Base-by-base conservation (phyloP, 2,888 invertebrate species). In the Amphipyra tragopoginis region DNA sequence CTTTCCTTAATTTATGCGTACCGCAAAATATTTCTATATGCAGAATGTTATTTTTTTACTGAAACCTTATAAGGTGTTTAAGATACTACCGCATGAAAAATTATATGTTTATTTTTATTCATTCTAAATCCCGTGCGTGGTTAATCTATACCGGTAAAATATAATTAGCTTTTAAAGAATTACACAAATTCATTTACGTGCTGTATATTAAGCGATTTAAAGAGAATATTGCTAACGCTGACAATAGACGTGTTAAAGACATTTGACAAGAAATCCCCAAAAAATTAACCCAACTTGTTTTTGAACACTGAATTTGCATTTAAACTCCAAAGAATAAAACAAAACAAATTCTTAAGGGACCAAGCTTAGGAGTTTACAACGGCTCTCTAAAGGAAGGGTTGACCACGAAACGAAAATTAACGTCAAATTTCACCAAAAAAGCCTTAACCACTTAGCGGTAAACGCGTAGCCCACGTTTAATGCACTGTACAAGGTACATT, bases 401-500 rank as follows among this genome's bases (percentile, higher is more conserved):
- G 65, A 53, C 73, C 63, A 47, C 43, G 44, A 72, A 63, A 52
- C 52, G 8, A 56, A 72, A 65, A 72, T 78, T 61, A 69, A 79
- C 55, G 65, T 66, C 44, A 71, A 79, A 60, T 65, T 78, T 70
- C 47, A 49, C 56, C 48, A 69, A 68, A 66, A 29, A 69, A 73
- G 36, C 42, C 56, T 61, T 54, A 26, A 69, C 58, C 78, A 80
- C 70, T 79, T 80, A 79, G 77, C 53, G 68, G 60, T 54, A 57
- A 68, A 77, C 74, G 55, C 63, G 50, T 45, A 61, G 65, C 15
- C 54, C 50, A 65, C 57, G 63, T 55, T 77, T 72, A 79, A 77
- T 75, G 80, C 75, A 66, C 61, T 68, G 67, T 75, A 79, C 70
- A 80, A 68, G 66, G 70, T 72, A 77, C 80, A 79, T 80, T 77